phyloP scores from a whole-genome alignment of 1,140 invertebrate species.

The Sinonovacula constricta region DNA sequence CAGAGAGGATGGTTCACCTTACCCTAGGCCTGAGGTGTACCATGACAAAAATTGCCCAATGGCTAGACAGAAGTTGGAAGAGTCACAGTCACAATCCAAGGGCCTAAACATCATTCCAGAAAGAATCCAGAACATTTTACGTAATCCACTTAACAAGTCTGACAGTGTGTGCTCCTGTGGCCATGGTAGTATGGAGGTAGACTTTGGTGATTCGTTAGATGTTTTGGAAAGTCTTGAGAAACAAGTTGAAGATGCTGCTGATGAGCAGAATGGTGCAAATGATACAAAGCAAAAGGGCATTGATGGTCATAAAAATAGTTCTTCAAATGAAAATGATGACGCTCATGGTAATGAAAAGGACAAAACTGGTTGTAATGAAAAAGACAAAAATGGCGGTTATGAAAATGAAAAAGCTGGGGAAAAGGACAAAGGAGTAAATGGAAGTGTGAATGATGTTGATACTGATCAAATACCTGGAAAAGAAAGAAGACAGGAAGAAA shows the following conservation, averaged over 20 bases:
- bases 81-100: constrained; percentile 9
- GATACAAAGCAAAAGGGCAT: too few relatives aligned
- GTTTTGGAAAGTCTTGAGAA: too few relatives aligned
- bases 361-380: too few relatives aligned
- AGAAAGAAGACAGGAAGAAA: too few relatives aligned
- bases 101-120: background rate
- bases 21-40: constrained; percentile 78
- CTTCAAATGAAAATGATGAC: background rate
- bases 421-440: constrained; percentile 1
- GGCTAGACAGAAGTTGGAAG: constrained; percentile 35
- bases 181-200: constrained; percentile 2
- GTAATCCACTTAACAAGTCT: constrained; percentile 28
- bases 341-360: too few relatives aligned
- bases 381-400: background rate
- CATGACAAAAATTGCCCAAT: constrained; percentile 71
- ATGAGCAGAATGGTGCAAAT: constrained; percentile 1
- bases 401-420: background rate
- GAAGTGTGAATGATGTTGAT: constrained; percentile 2
- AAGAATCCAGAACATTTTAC: constrained; percentile 19
- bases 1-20: constrained; percentile 53
- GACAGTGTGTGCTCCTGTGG: constrained; percentile 66
- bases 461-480: background rate
- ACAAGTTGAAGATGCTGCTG: too few relatives aligned
- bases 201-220: background rate
- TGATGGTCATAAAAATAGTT: constrained; percentile 25